Base-by-base conservation (phyloP, 2,113 vertebrate genomes). In the Cariama cristata region DNA sequence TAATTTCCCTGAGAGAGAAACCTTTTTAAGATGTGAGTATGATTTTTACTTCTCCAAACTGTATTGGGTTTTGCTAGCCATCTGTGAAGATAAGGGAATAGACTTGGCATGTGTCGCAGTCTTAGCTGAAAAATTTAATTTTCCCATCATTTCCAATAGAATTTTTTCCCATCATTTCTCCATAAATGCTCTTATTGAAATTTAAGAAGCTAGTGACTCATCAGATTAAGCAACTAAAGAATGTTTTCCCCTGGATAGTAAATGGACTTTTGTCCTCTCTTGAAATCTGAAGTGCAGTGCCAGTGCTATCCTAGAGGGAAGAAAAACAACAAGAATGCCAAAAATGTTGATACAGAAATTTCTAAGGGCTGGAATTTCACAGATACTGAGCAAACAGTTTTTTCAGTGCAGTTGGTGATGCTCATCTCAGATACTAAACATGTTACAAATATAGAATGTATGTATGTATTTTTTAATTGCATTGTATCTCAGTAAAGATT, bases 61-160 rank as follows among this genome's bases (percentile, higher is more conserved):
- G 18, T 45, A 49, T 49, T 84, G 76, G 79, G 32, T 75, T 89
- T 94, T 97, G 77, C 72, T 52, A 90, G 62, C 93, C 87, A 96
- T 97, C 96, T 95, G 94, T 94, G 92, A 91, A 69, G 74, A 87
- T 76, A 86, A 92, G 94, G 84, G 80, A 93, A 26, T 87, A 95
- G 72, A 69, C 68, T 96, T 93, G 90, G 81, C 86, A 66, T 60
- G 53, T 92, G 83, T 93, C 0, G 0, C 82, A 88, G 1, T 91
- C 75, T 59, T 77, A 74, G 88, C 60, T 91, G 88, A 79, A 92
- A 96, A 97, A 84, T 49, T 55, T 71, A 68, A 86, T 96, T 95
- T 90, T 67, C 60, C 55, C 52, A 40, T 94, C 9, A 74, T 63
- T 96, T 93, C 56, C 40, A 93, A 56, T 72, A 69, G 38, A 14